Base-by-base conservation (phyloP, 2,113 vertebrate genomes). In the Mormyrus iriodes region DNA sequence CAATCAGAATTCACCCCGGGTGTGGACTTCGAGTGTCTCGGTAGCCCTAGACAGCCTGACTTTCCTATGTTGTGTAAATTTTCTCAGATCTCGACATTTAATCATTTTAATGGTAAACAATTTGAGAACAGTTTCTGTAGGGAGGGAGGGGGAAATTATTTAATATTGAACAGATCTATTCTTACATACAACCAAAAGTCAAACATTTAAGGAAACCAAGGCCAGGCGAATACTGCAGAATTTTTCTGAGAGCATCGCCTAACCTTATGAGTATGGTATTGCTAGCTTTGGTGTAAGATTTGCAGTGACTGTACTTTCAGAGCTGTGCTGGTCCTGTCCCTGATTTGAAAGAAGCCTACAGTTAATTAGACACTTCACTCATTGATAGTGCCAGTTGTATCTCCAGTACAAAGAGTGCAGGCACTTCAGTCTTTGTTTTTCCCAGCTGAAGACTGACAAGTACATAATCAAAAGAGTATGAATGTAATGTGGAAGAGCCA, bases 391-490 rank as follows among this genome's bases (percentile, higher is more conserved):
- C 89, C 58, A 88, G 88, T 89, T 89, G 52, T 69, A 65, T 76
- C 61, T 35, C 87, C 46, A 90, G 69, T 58, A 48, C 65, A 87
- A 88, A 79, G 83, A 89, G 35, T 61, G n/a, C 27, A 85, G 49
- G 24, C 27, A 65, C 87, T n/a, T 73, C 87, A 88, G 61, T 53
- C 52, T 79, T 27, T 42, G 35, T 42, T 79, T 58, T 61, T 52
- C 53, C 86, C 53, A 52, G 17, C 93, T 53, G 89, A 90, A 61
- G 92, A 93, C 89, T 93, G 93, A 93, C 90, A 92, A 90, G 91
- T 91, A 89, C 91, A 79, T 79, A 79, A 79, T 79, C 73, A 79
- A 42, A 79, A 79, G 73, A 79, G 73, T 79, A 79, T 79, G 35
- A 79, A 79, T 79, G 31, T 49, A 85, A 85, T 49, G 82, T 85